Percentiles rank a stretch among this genome's conserved stretches.
Conservation (phyloP, 2,113 vertebrate genomes). For the Phaethon lepturus region DNA sequence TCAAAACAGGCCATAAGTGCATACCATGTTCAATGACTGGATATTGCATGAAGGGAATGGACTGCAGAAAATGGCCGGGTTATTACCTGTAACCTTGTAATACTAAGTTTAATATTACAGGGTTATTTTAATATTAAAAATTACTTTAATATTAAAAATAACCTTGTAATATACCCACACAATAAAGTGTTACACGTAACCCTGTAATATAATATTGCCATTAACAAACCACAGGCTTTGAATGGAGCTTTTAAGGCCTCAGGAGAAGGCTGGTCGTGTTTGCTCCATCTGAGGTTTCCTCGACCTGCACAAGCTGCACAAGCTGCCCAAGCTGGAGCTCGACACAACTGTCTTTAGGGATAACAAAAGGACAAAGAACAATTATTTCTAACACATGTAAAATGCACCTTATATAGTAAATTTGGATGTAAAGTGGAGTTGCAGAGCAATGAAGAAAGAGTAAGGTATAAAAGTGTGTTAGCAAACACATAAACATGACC, state of each 20-base stretch:
- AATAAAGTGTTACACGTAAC: neutral
- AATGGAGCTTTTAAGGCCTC: neutral
- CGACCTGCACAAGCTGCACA: neutral
- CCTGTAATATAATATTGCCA: neutral
- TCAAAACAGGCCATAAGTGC: neutral
- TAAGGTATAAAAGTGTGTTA: neutral
- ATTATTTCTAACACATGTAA: neutral
- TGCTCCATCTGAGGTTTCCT: neutral
- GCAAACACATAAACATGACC: neutral
- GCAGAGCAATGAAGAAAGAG: neutral
- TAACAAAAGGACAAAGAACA: neutral
- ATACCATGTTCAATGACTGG: neutral
- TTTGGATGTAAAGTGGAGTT: neutral
- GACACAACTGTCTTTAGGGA: neutral
- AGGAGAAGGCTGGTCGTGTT: neutral
- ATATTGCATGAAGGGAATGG: neutral
- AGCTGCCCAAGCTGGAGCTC: neutral
- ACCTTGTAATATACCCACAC: no score
- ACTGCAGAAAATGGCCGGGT: neutral
- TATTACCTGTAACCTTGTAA: neutral
- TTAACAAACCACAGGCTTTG: neutral
- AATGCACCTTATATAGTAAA: neutral
- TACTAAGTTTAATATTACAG: neutral
- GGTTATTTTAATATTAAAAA: no score
- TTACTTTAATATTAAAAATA: no score